Base-by-base conservation (phyloP, 1,140 invertebrate genomes). In the Caenorhabditis remanei region DNA sequence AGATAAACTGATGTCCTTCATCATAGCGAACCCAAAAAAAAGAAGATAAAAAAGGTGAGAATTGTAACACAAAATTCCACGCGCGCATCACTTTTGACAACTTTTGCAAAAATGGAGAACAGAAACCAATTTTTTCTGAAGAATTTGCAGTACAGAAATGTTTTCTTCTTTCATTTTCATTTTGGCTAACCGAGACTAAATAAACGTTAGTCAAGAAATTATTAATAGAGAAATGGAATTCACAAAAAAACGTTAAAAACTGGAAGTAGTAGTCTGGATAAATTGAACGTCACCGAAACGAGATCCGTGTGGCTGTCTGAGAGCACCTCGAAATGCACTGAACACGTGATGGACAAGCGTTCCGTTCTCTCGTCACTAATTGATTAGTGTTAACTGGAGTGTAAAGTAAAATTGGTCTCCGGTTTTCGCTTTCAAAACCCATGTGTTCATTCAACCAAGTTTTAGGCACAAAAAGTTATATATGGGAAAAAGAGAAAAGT, bases 1-100 rank as follows among this genome's bases (percentile, higher is more conserved):
- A n/a, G 50, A 79, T 53, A n/a, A 79, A 79, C 11, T 50, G 46
- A 13, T 50, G 71, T 79, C 71, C 71, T 79, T 79, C 71, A 71
- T 8, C 71, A 79, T 46, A 79, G 46, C 43, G 46, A 50, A 79
- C 65, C 65, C 13, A 19, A 46, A 19, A 71, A 46, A 50, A 13
- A 14, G n/a, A 53, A 79, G 43, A 53, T 19, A 11, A 53, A 71
- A 43, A 53, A 79, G n/a, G 43, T 79, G 71, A 79, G 43, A 79
- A 79, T 32, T 79, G 71, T 79, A 50, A 50, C 13, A 46, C 71
- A 79, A 79, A 46, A 79, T 79, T 79, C 46, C 46, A 4, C 11
- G 3, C 6, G 71, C 71, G 71, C 21, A 79, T 79, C 71, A 53
- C 53, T 79, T 79, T n/a, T n/a, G 71, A 50, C 21, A n/a, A 13